These are phyloP conservation scores for Diadumene lineata DNA, from an alignment of 92 coral and sea anemone genomes.

Conservation along the genomic window DNA sequence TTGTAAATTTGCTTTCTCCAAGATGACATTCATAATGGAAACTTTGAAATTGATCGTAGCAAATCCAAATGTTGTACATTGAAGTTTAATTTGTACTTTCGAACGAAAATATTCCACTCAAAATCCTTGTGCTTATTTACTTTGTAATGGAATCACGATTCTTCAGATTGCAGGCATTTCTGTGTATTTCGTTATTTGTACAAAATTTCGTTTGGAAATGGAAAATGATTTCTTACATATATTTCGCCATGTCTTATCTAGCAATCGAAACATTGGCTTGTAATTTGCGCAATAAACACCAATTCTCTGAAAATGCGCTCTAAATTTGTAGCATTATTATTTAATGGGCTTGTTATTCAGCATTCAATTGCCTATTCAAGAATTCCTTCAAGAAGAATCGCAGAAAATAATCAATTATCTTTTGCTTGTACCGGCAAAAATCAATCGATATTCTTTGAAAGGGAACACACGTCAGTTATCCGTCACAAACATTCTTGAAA, in stretches of 20 bases:
- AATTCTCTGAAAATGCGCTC: background rate
- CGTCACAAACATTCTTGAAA: background rate
- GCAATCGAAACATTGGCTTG: slow-evolving; percentile 1
- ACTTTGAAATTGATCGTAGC: too few species aligned
- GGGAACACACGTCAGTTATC: background rate
- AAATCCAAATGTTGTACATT: background rate
- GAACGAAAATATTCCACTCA: background rate
- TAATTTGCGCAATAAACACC: slow-evolving; percentile 1
- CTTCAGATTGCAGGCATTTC: background rate
- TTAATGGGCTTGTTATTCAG: slow-evolving; percentile 5
- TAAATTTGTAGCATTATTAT: background rate
- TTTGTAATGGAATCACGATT: background rate
- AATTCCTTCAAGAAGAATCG: background rate
- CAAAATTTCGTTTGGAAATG: too few species aligned
- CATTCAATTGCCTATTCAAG: background rate
- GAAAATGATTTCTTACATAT: background rate
- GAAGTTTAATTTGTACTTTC: background rate
- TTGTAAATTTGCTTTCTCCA: background rate
- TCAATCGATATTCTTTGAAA: background rate
- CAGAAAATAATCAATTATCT: too few species aligned
- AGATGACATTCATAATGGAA: background rate
- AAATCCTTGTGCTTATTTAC: background rate
- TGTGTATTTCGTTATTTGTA: background rate
- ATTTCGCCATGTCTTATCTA: background rate
- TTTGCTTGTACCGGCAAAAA: background rate